Percentiles rank a stretch among this genome's conserved stretches.
Conservation (phyloP, 2,797 vertebrate species). For the Enteromius radiatus region DNA sequence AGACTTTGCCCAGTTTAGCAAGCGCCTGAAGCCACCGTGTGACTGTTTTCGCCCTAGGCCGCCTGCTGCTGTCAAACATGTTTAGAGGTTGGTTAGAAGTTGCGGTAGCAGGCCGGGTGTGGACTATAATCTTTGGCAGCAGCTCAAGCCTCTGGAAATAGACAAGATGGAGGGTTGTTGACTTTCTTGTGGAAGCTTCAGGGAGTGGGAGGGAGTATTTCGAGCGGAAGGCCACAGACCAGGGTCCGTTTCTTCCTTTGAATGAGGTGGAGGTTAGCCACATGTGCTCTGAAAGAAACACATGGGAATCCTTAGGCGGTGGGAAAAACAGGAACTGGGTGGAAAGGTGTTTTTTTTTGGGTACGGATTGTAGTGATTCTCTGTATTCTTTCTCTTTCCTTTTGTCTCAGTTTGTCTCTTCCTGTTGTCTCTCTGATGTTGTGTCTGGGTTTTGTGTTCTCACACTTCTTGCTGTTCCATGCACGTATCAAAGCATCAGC, state of each 20-base stretch:
- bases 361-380: background rate
- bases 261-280: conserved; percentile 54
- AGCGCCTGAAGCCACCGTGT: background rate
- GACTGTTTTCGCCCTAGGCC: background rate
- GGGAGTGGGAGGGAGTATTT: conserved; percentile 51
- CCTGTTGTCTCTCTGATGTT: conserved; percentile 30
- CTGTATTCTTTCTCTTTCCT: conserved; percentile 23
- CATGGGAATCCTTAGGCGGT: conserved; percentile 46
- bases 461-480: background rate
- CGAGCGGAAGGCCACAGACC: conserved; percentile 50
- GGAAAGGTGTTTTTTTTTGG: conserved; percentile 36
- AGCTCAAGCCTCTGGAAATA: conserved; percentile 48
- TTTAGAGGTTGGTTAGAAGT: conserved; percentile 51
- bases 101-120: conserved; percentile 64
- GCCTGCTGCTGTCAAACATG: conserved; percentile 16
- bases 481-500: background rate
- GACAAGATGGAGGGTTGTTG: conserved; percentile 54
- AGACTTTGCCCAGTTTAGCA: conserved; percentile 13
- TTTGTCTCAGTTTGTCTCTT: conserved; percentile 32
- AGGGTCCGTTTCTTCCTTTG: conserved; percentile 67
- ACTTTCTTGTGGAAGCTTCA: conserved; percentile 59
- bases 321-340: conserved; percentile 39
- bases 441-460: conserved; percentile 11
- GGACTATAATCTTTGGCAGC: conserved; percentile 71
- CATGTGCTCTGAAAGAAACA: conserved; percentile 54